Conservation (phyloP, 2,113 vertebrate species). For the Ibidorhyncha struthersii region DNA sequence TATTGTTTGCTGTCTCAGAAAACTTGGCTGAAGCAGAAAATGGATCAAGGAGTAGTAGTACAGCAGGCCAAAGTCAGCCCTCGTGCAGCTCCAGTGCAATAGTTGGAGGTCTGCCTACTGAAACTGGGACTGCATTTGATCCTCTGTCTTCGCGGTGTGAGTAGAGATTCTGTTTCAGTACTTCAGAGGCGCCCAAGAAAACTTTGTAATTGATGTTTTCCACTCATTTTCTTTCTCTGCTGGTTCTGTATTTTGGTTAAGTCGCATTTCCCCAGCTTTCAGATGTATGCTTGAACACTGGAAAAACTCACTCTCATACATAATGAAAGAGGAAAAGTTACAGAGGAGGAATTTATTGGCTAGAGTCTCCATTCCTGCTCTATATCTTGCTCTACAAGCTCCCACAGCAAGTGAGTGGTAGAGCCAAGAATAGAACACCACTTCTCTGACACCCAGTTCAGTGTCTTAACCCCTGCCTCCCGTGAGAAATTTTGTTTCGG, state of each 20-base stretch:
- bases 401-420: slow-evolving; percentile 62
- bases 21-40: background rate
- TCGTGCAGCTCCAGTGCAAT: background rate
- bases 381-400: slow-evolving; percentile 62
- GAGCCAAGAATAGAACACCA: slow-evolving; percentile 69
- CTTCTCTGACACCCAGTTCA: slow-evolving; percentile 57
- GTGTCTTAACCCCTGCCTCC: slow-evolving; percentile 66
- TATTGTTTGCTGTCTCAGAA: background rate
- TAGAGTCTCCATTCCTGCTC: slow-evolving; percentile 56
- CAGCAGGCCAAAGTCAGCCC: background rate
- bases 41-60: background rate
- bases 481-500: slow-evolving; percentile 37
- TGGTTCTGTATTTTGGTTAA: slow-evolving; percentile 32
- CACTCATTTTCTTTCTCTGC: slow-evolving; percentile 23
- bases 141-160: background rate
- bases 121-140: background rate
- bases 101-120: background rate
- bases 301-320: slow-evolving; percentile 52
- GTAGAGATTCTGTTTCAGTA: background rate
- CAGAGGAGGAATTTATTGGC: slow-evolving; percentile 66
- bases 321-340: slow-evolving; percentile 60
- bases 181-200: background rate
- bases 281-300: background rate
- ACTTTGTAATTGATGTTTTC: slow-evolving; percentile 41
- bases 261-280: slow-evolving; percentile 1